Evolutionary conservation across 1,140 invertebrate species (phyloP).

Genomic region (Neodiprion lecontei): DNA sequence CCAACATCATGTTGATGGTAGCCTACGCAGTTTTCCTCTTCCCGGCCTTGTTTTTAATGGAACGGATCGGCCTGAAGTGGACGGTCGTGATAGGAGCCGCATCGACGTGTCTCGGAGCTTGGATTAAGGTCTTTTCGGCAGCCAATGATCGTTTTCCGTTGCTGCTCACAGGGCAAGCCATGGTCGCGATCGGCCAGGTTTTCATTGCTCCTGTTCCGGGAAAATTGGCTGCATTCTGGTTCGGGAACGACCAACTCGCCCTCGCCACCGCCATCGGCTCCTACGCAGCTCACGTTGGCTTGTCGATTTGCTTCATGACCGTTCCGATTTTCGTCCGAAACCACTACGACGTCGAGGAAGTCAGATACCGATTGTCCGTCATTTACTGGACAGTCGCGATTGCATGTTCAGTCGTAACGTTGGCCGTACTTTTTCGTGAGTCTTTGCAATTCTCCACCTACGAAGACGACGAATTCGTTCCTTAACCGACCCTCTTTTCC

Average conservation of each 20-base stretch:
- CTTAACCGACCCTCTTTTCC: no score
- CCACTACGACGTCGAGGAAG: constrained; percentile 45
- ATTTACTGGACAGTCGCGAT: constrained; percentile 58
- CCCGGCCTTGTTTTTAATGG: constrained; percentile 69
- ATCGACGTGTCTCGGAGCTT: constrained; percentile 66
- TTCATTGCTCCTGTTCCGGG: constrained; percentile 75
- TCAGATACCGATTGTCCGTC: constrained; percentile 45
- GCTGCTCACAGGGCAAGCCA: constrained; percentile 70
- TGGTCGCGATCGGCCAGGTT: constrained; percentile 68
- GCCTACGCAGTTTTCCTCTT: constrained; percentile 72
- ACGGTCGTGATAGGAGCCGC: constrained; percentile 42
- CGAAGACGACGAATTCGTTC: no score
- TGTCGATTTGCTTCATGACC: constrained; percentile 48
- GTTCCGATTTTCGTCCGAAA: constrained; percentile 53
- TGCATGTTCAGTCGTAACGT: no score
- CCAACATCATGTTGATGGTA: constrained; percentile 73
- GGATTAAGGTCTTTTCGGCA: constrained; percentile 69
- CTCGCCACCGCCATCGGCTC: constrained; percentile 78
- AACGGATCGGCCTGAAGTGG: constrained; percentile 56
- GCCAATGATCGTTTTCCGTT: constrained; percentile 65
- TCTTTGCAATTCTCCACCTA: no score
- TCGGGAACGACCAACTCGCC: constrained; percentile 70
- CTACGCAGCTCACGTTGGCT: constrained; percentile 77
- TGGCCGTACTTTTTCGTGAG: no score
- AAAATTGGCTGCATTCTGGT: constrained; percentile 74